phyloP scores from a whole-genome alignment of 2,888 invertebrate genomes.

The Chloroclystis v-ata region DNA sequence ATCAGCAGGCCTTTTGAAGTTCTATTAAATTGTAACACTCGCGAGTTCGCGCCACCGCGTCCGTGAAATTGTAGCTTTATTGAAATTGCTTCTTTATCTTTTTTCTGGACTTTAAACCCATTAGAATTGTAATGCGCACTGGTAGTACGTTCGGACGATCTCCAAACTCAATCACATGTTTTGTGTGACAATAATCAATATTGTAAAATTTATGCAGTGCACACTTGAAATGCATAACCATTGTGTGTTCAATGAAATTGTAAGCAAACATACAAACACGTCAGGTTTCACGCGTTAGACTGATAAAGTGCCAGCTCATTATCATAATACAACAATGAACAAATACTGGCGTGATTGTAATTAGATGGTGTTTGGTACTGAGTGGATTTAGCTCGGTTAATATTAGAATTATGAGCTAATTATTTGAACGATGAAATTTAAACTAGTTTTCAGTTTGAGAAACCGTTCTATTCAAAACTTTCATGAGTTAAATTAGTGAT shows the following conservation, averaged over 20 bases:
- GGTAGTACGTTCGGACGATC: not conserved
- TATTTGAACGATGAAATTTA: too few relatives aligned
- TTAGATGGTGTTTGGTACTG: slow-evolving; percentile 8
- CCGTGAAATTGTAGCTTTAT: slow-evolving; percentile 74
- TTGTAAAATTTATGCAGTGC: slow-evolving; percentile 8
- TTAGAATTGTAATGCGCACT: slow-evolving; percentile 17
- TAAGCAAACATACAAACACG: slow-evolving; percentile 25
- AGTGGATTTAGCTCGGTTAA: not conserved
- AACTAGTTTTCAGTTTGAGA: too few relatives aligned
- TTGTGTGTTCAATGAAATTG: slow-evolving; percentile 23
- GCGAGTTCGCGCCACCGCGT: slow-evolving; percentile 70
- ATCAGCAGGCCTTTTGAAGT: slow-evolving; percentile 76
- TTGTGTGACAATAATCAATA: slow-evolving; percentile 11
- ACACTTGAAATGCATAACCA: slow-evolving; percentile 18
- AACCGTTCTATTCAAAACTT: too few relatives aligned
- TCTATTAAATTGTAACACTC: slow-evolving; percentile 76
- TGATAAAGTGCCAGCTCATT: slow-evolving; percentile 24
- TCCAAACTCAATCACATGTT: not conserved
- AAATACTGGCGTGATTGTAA: slow-evolving; percentile 9
- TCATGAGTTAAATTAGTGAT: too few relatives aligned
- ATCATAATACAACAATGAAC: slow-evolving; percentile 25
- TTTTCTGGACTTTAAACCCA: slow-evolving; percentile 36
- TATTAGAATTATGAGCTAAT: not conserved
- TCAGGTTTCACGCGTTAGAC: slow-evolving; percentile 19
- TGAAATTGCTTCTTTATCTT: slow-evolving; percentile 66